Conservation (phyloP, 2,113 vertebrate species). For the Myxocyprinus asiaticus region DNA sequence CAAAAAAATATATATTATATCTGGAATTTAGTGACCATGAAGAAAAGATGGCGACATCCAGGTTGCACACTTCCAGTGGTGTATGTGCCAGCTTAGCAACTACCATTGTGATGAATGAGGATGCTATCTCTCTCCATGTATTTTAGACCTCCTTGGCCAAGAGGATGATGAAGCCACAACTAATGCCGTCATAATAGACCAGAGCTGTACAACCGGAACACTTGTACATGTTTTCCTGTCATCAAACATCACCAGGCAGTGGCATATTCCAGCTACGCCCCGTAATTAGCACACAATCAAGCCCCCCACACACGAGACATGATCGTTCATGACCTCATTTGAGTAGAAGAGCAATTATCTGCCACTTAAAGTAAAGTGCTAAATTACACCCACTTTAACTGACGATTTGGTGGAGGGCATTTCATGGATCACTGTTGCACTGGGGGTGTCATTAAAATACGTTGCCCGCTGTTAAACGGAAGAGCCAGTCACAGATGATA, state of each 20-base stretch:
- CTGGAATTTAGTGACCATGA: too few relatives aligned
- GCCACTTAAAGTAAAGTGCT: slow-evolving; percentile 8
- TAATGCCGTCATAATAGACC: too few relatives aligned
- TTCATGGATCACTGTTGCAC: slow-evolving; percentile 42
- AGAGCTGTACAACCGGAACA: neutral
- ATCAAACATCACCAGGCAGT: neutral
- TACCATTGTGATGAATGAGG: too few relatives aligned
- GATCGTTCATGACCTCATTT: slow-evolving; percentile 5
- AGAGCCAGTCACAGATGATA: slow-evolving; percentile 42
- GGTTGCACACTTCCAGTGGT: too few relatives aligned
- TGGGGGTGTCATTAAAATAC: slow-evolving; percentile 46
- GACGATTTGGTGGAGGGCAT: slow-evolving; percentile 31
- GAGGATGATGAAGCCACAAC: too few relatives aligned
- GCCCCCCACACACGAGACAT: neutral
- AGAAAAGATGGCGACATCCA: too few relatives aligned
- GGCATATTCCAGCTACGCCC: neutral
- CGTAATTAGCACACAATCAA: slow-evolving; percentile 22
- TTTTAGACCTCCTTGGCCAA: too few relatives aligned
- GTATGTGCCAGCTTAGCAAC: too few relatives aligned
- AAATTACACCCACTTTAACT: slow-evolving; percentile 46
- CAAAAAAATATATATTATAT: too few relatives aligned
- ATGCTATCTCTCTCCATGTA: too few relatives aligned
- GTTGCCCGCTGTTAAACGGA: slow-evolving; percentile 44
- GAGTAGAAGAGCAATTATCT: slow-evolving; percentile 29
- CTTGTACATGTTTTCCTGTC: neutral